Conservation (phyloP, 2,113 vertebrate species). For the Cephalopholis sonnerati region DNA sequence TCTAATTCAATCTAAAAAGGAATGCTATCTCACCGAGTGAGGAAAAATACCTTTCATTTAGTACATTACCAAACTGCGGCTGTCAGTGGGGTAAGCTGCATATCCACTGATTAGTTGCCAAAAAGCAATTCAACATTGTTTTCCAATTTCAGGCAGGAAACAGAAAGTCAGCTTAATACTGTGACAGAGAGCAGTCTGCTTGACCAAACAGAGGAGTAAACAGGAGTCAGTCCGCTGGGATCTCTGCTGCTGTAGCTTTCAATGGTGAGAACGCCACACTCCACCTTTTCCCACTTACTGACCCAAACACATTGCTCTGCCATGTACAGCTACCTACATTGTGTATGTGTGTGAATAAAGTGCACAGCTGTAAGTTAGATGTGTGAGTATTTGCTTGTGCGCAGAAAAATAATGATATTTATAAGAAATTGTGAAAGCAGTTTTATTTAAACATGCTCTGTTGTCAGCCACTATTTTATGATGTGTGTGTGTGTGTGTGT, state of each 20-base stretch:
- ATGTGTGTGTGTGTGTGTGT: not conserved
- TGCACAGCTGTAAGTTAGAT: not conserved
- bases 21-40: not conserved
- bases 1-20: not conserved
- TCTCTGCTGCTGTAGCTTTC: constrained; percentile 44
- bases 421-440: not conserved
- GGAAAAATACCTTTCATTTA: not conserved
- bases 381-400: constrained; percentile 5
- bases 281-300: constrained; percentile 62
- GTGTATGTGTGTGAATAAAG: constrained; percentile 1
- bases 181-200: constrained; percentile 11
- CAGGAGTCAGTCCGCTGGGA: constrained; percentile 39
- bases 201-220: constrained; percentile 36
- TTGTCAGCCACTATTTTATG: not conserved
- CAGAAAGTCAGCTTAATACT: not conserved
- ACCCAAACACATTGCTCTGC: constrained; percentile 24
- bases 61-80: not conserved
- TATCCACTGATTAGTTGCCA: not conserved
- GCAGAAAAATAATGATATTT: not conserved
- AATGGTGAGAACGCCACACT: constrained; percentile 61
- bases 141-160: constrained; percentile 36
- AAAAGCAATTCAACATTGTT: not conserved
- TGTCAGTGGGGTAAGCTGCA: not conserved
- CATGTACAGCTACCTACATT: not conserved
- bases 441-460: not conserved